phyloP scores from a whole-genome alignment of 2,797 vertebrate genomes.

The Acanthurus tractus region DNA sequence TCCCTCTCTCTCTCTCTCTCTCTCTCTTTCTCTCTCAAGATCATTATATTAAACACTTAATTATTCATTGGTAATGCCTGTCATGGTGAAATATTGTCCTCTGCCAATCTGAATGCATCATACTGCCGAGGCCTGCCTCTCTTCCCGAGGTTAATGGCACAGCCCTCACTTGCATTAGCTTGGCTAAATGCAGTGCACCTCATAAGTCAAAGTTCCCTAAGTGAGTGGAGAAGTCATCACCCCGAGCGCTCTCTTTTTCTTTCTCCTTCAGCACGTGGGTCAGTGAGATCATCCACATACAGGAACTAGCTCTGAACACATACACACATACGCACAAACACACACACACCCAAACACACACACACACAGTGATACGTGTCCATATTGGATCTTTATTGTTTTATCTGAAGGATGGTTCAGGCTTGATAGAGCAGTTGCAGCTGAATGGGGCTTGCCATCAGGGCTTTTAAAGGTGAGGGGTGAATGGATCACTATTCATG shows the following conservation, averaged over 20 bases:
- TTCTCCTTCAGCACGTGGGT: slow-evolving; percentile 61
- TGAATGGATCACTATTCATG: slow-evolving; percentile 74
- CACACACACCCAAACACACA: background rate
- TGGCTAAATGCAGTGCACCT: slow-evolving; percentile 84
- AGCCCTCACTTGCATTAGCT: slow-evolving; percentile 88
- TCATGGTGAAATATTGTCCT: slow-evolving; percentile 93
- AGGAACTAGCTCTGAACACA: slow-evolving; percentile 30
- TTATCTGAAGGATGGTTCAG: slow-evolving; percentile 66
- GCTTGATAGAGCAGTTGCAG: slow-evolving; percentile 57
- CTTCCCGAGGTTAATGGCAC: slow-evolving; percentile 92
- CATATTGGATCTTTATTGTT: slow-evolving; percentile 69
- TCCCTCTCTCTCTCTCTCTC: slow-evolving; percentile 75
- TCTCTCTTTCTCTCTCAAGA: slow-evolving; percentile 78
- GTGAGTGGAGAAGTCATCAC: slow-evolving; percentile 80
- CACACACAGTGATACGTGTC: slow-evolving; percentile 20
- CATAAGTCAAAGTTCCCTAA: slow-evolving; percentile 86
- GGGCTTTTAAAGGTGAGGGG: slow-evolving; percentile 78
- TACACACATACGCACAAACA: slow-evolving; percentile 6
- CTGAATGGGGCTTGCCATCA: slow-evolving; percentile 57
- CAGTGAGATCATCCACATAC: slow-evolving; percentile 70
- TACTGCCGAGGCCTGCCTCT: slow-evolving; percentile 84
- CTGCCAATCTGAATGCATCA: slow-evolving; percentile 90
- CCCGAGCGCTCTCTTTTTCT: slow-evolving; percentile 68
- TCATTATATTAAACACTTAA: slow-evolving; percentile 97
- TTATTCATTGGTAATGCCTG: slow-evolving; percentile 97